Evolutionary conservation across 2,797 vertebrate genomes (phyloP), one percentile per base, ranked within the genome.

Genomic region (Hypotaenidia okinawae): DNA sequence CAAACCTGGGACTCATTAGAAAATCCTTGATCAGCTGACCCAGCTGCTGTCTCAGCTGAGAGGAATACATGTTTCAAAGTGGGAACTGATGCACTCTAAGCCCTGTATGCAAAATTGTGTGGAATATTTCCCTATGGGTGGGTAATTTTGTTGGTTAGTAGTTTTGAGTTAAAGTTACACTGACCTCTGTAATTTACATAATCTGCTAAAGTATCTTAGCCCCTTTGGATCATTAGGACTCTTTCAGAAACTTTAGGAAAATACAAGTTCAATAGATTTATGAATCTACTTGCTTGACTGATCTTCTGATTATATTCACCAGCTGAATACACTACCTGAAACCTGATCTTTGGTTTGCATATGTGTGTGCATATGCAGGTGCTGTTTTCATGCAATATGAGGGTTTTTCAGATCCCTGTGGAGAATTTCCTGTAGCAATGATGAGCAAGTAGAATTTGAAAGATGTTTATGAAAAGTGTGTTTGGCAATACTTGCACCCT

Each of bases 281-380:
- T 11, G 19, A 39, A 52, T 10, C 13, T 51, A 15, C 16, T 83
- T 77, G 21, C 64, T 57, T 51, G 7, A 27, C 22, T n/a, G 32
- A 7, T 75, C 30, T 79, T 78, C 28, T 67, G 39, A 24, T 62
- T 39, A n/a, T 41, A 41, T 69, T 90, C 8, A 39, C 37, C 28
- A 30, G 4, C 18, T 39, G 12, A 72, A 37, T 25, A 17, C 3
- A 22, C 8, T 12, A 43, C 11, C 18, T 54, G 55, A 63, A 84
- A 45, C 37, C 21, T 32, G 6, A 43, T 59, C 19, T 58, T 39
- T 59, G 22, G 11, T 74, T 62, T 87, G 37, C 9, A 0, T n/a
- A 13, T 25, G 3, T 5, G 8, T 15, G 33, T 0, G 1, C 1
- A 0, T 30, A 11, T 27, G 17, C 13, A 3, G 41, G 43, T 45